Conservation (phyloP, 2,797 vertebrate genomes). For the Hybognathus amarus region DNA sequence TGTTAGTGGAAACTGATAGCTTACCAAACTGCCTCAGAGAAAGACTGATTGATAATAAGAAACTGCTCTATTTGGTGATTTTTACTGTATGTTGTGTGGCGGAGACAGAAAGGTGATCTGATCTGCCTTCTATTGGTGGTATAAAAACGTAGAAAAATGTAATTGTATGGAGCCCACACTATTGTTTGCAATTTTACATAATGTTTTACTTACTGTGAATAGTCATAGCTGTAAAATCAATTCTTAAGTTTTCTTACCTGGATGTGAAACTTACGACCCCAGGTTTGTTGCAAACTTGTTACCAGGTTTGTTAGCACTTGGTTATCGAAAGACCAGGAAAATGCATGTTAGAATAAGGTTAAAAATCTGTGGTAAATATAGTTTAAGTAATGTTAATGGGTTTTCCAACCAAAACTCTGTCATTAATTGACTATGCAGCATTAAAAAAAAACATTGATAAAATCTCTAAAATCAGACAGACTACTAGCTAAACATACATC, state of each 20-base stretch:
- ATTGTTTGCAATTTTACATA: background rate
- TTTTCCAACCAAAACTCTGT: background rate
- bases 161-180: background rate
- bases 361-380: background rate
- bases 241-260: constrained; percentile 19
- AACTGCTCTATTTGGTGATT: background rate
- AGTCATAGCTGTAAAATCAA: background rate
- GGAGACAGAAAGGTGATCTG: background rate
- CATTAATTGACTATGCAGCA: constrained; percentile 7
- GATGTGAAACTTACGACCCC: constrained; percentile 17
- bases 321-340: background rate
- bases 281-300: background rate
- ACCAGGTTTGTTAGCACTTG: background rate
- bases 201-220: background rate
- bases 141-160: background rate
- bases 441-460: constrained; percentile 6
- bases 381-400: background rate
- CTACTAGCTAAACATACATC: constrained; percentile 7
- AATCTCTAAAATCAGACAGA: constrained; percentile 20
- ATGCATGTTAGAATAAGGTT: background rate
- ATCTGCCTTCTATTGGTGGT: constrained; percentile 9
- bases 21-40: constrained; percentile 9
- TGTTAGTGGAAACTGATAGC: constrained; percentile 9
- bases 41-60: constrained; percentile 8
- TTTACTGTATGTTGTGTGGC: background rate